Conservation (phyloP, 2,888 invertebrate species). For the Belgica antarctica region DNA sequence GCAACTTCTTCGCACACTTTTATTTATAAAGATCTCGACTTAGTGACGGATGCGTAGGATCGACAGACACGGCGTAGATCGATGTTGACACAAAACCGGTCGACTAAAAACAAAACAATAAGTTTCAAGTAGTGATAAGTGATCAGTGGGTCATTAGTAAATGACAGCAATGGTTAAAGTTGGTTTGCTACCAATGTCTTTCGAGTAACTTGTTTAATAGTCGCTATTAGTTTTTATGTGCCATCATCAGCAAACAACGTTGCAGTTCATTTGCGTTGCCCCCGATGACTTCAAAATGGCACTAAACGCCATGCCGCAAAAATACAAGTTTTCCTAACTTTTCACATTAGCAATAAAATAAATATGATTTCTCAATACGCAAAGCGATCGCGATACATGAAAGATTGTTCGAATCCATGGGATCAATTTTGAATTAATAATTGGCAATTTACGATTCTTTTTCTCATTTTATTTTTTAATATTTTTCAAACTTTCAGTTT, state of each 20-base stretch:
- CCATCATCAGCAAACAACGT: no score
- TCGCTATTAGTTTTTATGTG: no score
- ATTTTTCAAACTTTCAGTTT: slow-evolving; percentile 8
- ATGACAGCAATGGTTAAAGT: no score
- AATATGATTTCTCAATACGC: slow-evolving; percentile 19
- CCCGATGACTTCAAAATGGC: background rate
- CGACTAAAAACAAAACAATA: no score
- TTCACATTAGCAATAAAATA: slow-evolving; percentile 20
- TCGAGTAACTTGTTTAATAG: no score
- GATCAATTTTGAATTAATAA: slow-evolving; percentile 35
- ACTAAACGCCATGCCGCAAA: slow-evolving; percentile 11
- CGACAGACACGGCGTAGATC: background rate
- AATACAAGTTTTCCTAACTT: background rate
- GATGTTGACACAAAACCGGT: slow-evolving; percentile 1
- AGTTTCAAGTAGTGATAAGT: no score
- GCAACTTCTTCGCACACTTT: slow-evolving; percentile 22
- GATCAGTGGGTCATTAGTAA: no score
- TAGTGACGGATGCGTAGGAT: background rate
- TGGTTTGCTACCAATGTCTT: no score
- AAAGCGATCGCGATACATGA: background rate
- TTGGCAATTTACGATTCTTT: slow-evolving; percentile 39
- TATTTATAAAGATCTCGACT: background rate
- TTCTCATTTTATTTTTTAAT: background rate
- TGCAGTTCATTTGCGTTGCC: background rate
- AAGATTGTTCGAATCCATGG: background rate